Evolutionary conservation across 1,140 invertebrate genomes (phyloP).

Genomic region (Octopus sinensis): DNA sequence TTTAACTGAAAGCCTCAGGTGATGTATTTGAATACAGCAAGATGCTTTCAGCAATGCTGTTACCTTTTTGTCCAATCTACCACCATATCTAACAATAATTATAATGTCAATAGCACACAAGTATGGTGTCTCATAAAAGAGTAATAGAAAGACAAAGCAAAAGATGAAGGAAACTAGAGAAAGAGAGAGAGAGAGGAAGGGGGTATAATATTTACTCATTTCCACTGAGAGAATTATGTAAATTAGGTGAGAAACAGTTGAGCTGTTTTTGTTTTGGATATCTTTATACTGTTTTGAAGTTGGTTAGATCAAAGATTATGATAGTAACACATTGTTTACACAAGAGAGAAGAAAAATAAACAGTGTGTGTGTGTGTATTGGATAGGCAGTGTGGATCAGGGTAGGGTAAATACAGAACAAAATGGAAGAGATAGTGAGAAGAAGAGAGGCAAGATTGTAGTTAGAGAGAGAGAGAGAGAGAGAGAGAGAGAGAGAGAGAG

Average conservation of each 20-base stretch:
- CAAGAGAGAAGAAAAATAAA: too few species aligned
- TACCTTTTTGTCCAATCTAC: too few species aligned
- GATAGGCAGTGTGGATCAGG: background rate
- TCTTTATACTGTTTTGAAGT: background rate
- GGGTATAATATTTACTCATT: background rate
- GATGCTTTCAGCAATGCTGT: too few species aligned
- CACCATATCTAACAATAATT: too few species aligned
- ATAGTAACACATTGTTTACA: background rate
- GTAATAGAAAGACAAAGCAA: background rate
- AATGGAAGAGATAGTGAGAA: background rate
- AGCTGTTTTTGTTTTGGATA: background rate
- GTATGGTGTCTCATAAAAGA: too few species aligned
- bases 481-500: background rate
- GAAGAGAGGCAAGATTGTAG: background rate
- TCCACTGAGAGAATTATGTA: background rate
- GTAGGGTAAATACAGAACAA: background rate
- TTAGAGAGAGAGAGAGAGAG: background rate
- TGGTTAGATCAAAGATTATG: background rate
- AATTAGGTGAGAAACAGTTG: constrained; percentile 1
- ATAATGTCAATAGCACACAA: too few species aligned
- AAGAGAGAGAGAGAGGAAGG: background rate
- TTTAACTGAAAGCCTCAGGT: too few species aligned
- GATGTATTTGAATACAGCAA: too few species aligned
- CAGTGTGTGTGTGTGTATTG: too few species aligned
- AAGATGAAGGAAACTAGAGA: background rate